Evolutionary conservation across 2,797 vertebrate genomes (phyloP).

Genomic region (Nasua narica): DNA sequence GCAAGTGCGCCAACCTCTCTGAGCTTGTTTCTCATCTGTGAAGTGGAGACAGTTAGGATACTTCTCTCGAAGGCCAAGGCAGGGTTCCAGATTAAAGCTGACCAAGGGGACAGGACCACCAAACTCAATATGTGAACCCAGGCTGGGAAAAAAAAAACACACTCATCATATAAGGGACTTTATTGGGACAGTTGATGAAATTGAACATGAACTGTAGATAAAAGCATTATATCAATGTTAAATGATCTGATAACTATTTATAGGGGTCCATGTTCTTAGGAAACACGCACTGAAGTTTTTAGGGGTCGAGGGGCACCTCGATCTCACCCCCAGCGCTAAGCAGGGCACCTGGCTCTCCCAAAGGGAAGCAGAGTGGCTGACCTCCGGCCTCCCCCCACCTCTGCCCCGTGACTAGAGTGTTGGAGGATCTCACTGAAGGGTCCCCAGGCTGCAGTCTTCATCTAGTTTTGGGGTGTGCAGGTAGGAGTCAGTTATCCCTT

Average conservation of each 20-base stretch:
- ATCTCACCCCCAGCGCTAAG: rapidly evolving
- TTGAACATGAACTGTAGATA: background rate
- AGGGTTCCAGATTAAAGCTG: background rate
- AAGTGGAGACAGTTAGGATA: background rate
- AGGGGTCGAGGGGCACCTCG: no score
- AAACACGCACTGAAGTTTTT: background rate
- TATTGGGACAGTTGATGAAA: background rate
- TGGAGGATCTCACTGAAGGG: background rate
- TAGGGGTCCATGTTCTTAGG: background rate
- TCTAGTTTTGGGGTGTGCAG: background rate
- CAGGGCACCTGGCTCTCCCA: background rate
- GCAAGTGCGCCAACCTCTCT: background rate
- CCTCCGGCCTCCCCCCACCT: background rate
- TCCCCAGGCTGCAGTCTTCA: background rate
- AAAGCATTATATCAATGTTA: background rate
- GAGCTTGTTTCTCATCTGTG: background rate
- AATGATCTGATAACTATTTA: background rate
- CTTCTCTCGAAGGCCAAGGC: background rate
- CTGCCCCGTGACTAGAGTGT: rapidly evolving
- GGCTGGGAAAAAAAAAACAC: background rate
- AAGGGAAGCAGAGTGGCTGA: background rate
- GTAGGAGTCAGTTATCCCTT: background rate
- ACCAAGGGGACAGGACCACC: background rate
- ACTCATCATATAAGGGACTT: no score
- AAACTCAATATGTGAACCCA: background rate